These are phyloP conservation scores for Gavia stellata DNA, from an alignment of 2,113 vertebrate genomes.

Conservation along the genomic window DNA sequence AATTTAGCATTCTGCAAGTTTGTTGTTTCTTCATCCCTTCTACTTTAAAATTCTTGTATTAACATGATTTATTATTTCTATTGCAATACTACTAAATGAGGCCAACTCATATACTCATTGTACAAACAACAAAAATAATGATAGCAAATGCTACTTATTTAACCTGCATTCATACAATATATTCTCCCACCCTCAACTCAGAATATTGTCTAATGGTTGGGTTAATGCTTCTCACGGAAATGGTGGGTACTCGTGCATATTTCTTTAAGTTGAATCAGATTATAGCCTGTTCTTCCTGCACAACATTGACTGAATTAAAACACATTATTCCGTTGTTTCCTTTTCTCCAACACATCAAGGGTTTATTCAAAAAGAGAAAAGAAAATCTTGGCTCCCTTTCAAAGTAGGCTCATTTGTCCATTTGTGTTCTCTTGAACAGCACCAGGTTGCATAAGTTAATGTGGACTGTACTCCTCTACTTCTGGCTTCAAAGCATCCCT, in stretches of 20 bases:
- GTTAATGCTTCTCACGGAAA: not conserved
- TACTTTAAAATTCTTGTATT: slow-evolving; percentile 1
- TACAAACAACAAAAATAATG: not conserved
- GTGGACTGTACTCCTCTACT: not conserved
- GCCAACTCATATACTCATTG: not conserved
- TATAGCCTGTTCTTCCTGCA: not conserved
- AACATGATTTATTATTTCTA: not conserved
- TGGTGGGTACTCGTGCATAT: not conserved
- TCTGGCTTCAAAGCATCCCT: not conserved
- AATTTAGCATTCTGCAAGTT: not conserved
- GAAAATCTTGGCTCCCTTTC: not conserved
- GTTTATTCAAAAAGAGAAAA: not conserved
- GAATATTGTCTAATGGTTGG: not conserved
- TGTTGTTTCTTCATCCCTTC: not conserved
- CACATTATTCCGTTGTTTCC: not conserved
- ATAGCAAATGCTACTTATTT: not conserved
- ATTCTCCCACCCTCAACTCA: not conserved
- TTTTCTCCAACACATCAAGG: not conserved
- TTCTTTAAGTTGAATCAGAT: not conserved
- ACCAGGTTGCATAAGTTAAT: not conserved
- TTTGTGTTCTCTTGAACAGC: not conserved
- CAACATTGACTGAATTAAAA: not conserved
- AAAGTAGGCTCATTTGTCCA: not conserved
- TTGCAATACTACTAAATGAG: not conserved
- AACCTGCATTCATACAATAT: not conserved